Base-by-base conservation (phyloP, 1,140 invertebrate species). In the Drosophila ironensis region DNA sequence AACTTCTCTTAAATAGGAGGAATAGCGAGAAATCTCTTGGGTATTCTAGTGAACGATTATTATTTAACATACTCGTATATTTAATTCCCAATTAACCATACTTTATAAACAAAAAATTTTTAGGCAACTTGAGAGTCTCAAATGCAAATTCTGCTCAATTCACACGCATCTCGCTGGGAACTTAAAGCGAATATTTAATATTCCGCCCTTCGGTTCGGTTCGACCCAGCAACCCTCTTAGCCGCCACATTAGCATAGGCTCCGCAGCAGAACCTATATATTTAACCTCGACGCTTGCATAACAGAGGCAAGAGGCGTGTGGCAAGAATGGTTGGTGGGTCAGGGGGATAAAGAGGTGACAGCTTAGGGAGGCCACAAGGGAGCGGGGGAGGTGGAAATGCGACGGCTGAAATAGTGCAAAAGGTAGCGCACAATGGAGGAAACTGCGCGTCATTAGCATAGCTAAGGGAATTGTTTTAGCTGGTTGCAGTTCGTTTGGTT, bases 371-470 rank as follows among this genome's bases (percentile, higher is more conserved):
- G 17, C 12, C 1, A 7, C 20, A 22, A 16, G 1, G 28, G 20
- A 14, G 14, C 4, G 25, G 7, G 4, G 12, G n/a, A 5, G 45
- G 16, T 8, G 17, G 28, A 28, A 11, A 16, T 19, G 30, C 30
- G 19, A 35, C 37, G 66, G 38, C 25, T 33, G 48, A 71, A 71
- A 71, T 45, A 71, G 67, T 47, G 56, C 44, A 50, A 35, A 42
- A 73, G 61, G 42, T 33, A 67, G 59, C 45, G 30, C 59, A 61
- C 48, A 57, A 71, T 44, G 45, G 59, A 78, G 68, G 66, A 80
- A 75, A 75, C 61, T 81, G 66, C 67, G 59, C 72, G 72, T 82
- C 78, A 82, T 81, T 81, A 81, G 67, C 76, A 81, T 63, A 72
- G 77, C 52, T 50, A 41, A 42, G 54, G 53, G 40, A 70, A 64